phyloP scores from a whole-genome alignment of 2,797 vertebrate species.

The Aphelocoma californica region DNA sequence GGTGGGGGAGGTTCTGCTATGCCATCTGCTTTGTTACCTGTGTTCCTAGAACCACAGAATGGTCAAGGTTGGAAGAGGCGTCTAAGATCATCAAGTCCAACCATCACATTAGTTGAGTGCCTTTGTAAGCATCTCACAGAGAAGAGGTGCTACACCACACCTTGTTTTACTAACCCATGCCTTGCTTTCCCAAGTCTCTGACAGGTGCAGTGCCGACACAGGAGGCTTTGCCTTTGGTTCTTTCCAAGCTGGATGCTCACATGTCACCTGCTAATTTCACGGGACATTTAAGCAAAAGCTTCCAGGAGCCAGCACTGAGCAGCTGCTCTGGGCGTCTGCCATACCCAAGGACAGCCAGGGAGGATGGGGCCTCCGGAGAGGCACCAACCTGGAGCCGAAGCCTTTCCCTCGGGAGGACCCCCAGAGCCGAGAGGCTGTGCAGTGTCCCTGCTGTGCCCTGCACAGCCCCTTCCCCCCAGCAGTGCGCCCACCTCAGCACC shows the following conservation, averaged over 20 bases:
- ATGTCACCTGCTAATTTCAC: background rate
- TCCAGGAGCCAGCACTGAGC: background rate
- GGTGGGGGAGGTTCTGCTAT: background rate
- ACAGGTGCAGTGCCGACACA: slow-evolving; percentile 44
- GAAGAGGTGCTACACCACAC: background rate
- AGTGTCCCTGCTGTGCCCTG: background rate
- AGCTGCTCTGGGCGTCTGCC: background rate
- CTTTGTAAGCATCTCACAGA: background rate
- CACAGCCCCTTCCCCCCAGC: slow-evolving; percentile 23
- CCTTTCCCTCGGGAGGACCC: background rate
- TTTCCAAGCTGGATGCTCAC: slow-evolving; percentile 40
- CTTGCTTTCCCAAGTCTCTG: slow-evolving; percentile 66
- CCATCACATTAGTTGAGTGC: rapidly evolving
- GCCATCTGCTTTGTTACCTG: rapidly evolving
- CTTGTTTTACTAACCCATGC: slow-evolving; percentile 1
- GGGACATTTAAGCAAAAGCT: slow-evolving; percentile 28
- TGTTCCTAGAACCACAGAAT: background rate
- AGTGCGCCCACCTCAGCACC: background rate
- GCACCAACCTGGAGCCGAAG: slow-evolving; percentile 27
- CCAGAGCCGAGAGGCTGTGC: background rate
- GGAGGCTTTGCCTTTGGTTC: slow-evolving; percentile 58
- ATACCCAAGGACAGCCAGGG: background rate
- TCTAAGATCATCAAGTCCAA: background rate
- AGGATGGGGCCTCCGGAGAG: background rate
- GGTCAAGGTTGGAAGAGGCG: background rate